These are phyloP conservation scores for Pseudomugil tenellus DNA, from an alignment of 2,797 vertebrate species.

Conservation along the genomic window DNA sequence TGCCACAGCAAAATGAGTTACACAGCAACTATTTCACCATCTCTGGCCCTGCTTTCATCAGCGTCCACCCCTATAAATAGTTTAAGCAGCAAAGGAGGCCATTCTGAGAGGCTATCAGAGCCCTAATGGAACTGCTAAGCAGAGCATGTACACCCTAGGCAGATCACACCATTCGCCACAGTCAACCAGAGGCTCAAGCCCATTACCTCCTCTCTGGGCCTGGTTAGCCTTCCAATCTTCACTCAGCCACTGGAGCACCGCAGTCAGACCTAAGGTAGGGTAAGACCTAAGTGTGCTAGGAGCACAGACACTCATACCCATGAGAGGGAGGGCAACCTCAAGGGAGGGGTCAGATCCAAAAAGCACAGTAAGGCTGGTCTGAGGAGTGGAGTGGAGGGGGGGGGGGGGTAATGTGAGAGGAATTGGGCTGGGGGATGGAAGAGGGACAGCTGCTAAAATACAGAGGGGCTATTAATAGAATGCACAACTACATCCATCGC, in stretches of 20 bases:
- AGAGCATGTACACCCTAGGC: conserved; percentile 62
- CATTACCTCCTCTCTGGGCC: conserved; percentile 77
- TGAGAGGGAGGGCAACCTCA: conserved; percentile 43
- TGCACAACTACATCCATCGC: conserved; percentile 58
- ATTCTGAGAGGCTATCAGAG: conserved; percentile 66
- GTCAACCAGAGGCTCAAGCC: conserved; percentile 57
- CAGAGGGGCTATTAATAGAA: conserved; percentile 71
- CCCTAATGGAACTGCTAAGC: conserved; percentile 66
- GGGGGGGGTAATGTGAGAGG: conserved; percentile 65
- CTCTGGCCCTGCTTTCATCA: conserved; percentile 68
- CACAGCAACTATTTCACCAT: conserved; percentile 60
- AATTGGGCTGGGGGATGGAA: conserved; percentile 46
- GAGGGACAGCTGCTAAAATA: conserved; percentile 77
- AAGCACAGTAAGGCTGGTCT: conserved; percentile 40
- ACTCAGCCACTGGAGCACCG: conserved; percentile 51
- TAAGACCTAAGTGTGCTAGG: conserved; percentile 48
- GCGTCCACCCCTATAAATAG: conserved; percentile 78
- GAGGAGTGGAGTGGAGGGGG: conserved; percentile 13
- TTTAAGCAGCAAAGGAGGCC: conserved; percentile 73
- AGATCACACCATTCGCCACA: conserved; percentile 46
- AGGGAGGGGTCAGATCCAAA: conserved; percentile 58
- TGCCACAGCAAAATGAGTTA: conserved; percentile 26
- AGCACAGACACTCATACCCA: conserved; percentile 40
- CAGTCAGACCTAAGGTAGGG: conserved; percentile 40
- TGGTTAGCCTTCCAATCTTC: conserved; percentile 74